Percentiles rank a stretch among this genome's conserved stretches.
These are phyloP conservation scores for Cephus pulcher DNA, from an alignment of 2,888 invertebrate genomes.

Conservation along the genomic window DNA sequence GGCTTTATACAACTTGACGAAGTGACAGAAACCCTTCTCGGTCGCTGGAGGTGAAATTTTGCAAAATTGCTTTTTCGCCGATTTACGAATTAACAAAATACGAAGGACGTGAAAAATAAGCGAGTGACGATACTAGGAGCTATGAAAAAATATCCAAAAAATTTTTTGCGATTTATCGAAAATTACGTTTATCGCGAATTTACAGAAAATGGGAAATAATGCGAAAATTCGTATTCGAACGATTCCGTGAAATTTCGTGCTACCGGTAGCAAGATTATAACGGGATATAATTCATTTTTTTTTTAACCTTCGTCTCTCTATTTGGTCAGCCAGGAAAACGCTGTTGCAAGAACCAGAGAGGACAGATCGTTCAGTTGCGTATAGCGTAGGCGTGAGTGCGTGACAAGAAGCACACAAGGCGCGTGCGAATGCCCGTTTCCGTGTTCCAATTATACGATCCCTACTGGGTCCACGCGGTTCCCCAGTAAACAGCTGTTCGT, in stretches of 20 bases:
- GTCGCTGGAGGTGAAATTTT: background rate
- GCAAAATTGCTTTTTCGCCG: background rate
- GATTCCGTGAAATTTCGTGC: background rate
- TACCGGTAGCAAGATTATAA: background rate
- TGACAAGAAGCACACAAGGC: background rate
- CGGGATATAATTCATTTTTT: background rate
- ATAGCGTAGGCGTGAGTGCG: background rate
- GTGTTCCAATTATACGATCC: constrained; percentile 1
- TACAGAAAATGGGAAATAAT: background rate
- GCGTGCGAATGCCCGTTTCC: background rate
- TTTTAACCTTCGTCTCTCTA: background rate
- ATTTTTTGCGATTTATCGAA: background rate
- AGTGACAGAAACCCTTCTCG: background rate
- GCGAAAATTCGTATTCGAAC: background rate
- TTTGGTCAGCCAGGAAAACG: background rate
- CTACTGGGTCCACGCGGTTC: background rate
- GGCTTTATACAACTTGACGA: background rate
- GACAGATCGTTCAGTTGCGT: background rate
- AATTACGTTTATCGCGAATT: background rate
- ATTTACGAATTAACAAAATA: too few species aligned
- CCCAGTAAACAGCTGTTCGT: background rate
- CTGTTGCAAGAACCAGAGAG: background rate
- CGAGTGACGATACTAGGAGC: too few species aligned
- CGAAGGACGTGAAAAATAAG: background rate
- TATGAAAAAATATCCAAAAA: too few species aligned